Evolutionary conservation across 2,888 invertebrate species (phyloP).

Genomic region (Ichneumon xanthorius): DNA sequence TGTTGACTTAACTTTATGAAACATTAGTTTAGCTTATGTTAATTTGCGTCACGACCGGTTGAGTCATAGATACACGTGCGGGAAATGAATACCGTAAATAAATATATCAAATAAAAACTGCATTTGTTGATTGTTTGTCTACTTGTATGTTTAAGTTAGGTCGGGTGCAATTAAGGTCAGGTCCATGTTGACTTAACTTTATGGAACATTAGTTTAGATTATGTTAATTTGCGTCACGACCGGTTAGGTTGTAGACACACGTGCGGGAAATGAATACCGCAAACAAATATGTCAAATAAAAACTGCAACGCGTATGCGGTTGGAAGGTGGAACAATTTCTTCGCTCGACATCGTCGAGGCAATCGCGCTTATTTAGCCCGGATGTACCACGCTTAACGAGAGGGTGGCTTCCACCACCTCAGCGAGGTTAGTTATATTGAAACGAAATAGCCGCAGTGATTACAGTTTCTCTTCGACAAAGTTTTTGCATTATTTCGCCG

Average conservation of each 20-base stretch:
- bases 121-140: no score
- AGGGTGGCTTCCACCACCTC: slow-evolving; percentile 1
- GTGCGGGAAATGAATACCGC: not conserved
- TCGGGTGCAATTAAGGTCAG: no score
- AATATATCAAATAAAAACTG: no score
- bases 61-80: no score
- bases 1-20: not conserved
- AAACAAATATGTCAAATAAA: not conserved
- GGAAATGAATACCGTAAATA: no score
- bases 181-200: not conserved
- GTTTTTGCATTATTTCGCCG: slow-evolving; percentile 59
- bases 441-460: slow-evolving; percentile 56
- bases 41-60: no score
- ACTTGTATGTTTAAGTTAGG: not conserved
- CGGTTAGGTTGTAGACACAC: not conserved
- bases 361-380: not conserved
- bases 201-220: not conserved
- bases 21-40: no score
- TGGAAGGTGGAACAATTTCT: not conserved
- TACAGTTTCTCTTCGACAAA: slow-evolving; percentile 52
- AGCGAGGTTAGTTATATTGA: slow-evolving; percentile 24
- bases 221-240: not conserved
- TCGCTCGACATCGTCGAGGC: not conserved
- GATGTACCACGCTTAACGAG: not conserved
- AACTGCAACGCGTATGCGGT: not conserved